phyloP scores from a whole-genome alignment of 1,140 invertebrate genomes.

The Trichoplusia ni region DNA sequence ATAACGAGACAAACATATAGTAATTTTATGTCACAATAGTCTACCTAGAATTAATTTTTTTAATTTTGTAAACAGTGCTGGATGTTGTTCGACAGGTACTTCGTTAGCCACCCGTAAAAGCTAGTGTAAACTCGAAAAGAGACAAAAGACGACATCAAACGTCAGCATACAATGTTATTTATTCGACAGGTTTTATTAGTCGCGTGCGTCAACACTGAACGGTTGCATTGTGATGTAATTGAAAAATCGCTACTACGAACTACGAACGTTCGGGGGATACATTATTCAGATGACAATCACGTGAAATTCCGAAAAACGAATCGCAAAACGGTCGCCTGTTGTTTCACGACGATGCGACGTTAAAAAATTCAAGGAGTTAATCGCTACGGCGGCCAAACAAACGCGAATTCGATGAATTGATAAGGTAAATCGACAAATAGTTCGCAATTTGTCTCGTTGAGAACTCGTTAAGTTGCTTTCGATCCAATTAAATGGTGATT shows the following conservation, averaged over 20 bases:
- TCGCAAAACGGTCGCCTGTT: constrained; percentile 69
- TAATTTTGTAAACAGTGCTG: too few species aligned
- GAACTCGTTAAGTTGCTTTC: constrained; percentile 35
- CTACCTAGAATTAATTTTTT: too few species aligned
- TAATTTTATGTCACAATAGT: too few species aligned
- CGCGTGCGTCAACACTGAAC: constrained; percentile 12
- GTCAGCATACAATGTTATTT: constrained; percentile 19
- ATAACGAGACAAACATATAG: too few species aligned
- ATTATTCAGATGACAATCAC: constrained; percentile 78
- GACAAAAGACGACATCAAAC: constrained; percentile 15
- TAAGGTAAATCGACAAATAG: constrained; percentile 52
- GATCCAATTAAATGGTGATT: constrained; percentile 2
- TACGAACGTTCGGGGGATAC: constrained; percentile 51
- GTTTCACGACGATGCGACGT: constrained; percentile 64
- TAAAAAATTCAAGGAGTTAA: constrained; percentile 77
- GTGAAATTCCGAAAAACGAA: constrained; percentile 75
- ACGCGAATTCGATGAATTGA: constrained; percentile 50
- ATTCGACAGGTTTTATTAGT: constrained; percentile 19
- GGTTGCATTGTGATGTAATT: constrained; percentile 68
- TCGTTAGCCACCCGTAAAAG: too few species aligned
- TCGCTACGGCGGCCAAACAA: constrained; percentile 67
- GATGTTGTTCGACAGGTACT: too few species aligned
- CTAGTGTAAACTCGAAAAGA: constrained; percentile 6
- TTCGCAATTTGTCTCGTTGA: constrained; percentile 62
- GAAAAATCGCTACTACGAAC: constrained; percentile 69